Conservation (phyloP, 2,797 vertebrate species). For the Poecilia gillii region DNA sequence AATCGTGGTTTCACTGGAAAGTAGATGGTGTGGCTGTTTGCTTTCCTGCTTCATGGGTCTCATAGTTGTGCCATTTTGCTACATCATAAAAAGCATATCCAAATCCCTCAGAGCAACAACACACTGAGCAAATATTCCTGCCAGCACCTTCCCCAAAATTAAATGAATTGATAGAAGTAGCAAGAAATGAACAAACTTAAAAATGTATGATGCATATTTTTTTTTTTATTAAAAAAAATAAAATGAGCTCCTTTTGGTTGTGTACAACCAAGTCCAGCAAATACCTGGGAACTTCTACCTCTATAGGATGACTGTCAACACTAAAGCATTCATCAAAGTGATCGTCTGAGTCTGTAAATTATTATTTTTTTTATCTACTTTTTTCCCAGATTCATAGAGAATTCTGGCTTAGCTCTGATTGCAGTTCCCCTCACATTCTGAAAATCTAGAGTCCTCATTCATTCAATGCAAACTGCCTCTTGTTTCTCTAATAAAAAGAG, state of each 20-base stretch:
- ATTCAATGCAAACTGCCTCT: constrained; percentile 54
- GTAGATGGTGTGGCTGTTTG: too few species aligned
- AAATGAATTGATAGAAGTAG: not conserved
- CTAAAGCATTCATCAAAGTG: constrained; percentile 1
- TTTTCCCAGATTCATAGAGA: constrained; percentile 14
- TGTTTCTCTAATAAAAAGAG: constrained; percentile 55
- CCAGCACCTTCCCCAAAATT: not conserved
- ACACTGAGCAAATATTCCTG: not conserved
- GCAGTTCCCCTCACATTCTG: constrained; percentile 37
- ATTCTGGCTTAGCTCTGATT: not conserved
- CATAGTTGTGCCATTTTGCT: too few species aligned
- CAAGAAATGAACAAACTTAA: not conserved
- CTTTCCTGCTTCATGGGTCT: too few species aligned
- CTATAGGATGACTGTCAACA: not conserved
- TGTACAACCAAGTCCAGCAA: not conserved
- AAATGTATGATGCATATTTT: not conserved
- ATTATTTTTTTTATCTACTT: constrained; percentile 13
- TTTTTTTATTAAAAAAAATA: not conserved
- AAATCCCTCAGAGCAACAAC: too few species aligned
- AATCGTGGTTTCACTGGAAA: too few species aligned
- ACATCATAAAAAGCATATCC: too few species aligned
- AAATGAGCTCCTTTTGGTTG: not conserved
- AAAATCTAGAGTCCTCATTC: constrained; percentile 35
- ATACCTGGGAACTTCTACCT: not conserved
- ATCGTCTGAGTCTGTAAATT: constrained; percentile 4